These are phyloP conservation scores for Drosophila neonasuta DNA, from an alignment of 2,888 invertebrate species.

Conservation along the genomic window DNA sequence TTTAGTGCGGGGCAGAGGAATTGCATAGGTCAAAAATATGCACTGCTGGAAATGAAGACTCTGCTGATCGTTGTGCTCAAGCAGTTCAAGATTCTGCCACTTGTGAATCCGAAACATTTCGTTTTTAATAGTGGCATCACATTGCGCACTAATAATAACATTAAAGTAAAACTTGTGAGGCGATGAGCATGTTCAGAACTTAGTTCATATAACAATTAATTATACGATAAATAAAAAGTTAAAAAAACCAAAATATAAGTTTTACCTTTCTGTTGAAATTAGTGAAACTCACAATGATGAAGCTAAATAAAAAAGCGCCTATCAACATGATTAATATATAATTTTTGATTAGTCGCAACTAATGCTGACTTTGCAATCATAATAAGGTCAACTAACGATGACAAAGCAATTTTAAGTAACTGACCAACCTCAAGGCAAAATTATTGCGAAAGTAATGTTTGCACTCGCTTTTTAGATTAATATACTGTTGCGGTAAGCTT, in stretches of 20 bases:
- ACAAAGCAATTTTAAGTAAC: not conserved
- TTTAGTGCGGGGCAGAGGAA: constrained; percentile 81
- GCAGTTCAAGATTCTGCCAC: constrained; percentile 57
- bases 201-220: not conserved
- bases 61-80: constrained; percentile 65
- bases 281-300: not conserved
- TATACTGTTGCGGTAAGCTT: not conserved
- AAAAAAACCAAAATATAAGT: no score
- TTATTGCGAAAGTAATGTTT: no score
- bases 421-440: not conserved
- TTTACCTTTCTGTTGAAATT: not conserved
- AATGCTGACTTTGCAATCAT: not conserved
- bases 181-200: constrained; percentile 11
- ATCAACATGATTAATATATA: not conserved
- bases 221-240: not conserved
- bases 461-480: not conserved
- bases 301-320: not conserved
- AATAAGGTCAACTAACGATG: not conserved
- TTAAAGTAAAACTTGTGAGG: constrained; percentile 56
- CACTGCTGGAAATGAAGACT: constrained; percentile 74
- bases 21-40: constrained; percentile 79
- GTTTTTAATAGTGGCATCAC: constrained; percentile 49
- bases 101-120: constrained; percentile 44
- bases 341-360: not conserved
- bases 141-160: constrained; percentile 43